Base-by-base conservation (phyloP, 2,888 invertebrate species). In the Lymantria dispar region DNA sequence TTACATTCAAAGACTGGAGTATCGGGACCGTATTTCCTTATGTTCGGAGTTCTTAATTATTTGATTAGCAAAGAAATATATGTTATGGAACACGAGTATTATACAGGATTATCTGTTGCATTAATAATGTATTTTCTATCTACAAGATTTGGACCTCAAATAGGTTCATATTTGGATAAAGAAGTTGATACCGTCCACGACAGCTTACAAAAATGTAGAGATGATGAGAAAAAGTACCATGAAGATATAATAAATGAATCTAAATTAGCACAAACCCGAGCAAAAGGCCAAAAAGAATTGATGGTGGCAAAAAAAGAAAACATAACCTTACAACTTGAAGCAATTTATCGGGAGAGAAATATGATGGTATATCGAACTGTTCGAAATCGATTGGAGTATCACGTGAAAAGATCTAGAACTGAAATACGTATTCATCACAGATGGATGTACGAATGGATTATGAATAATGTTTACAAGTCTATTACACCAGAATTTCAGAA, bases 361-460 rank as follows among this genome's bases (percentile, higher is more conserved):
- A 86, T 92, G 82, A 68, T 78, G 9, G 93, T 93, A 0, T 92
- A 92, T 64, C 69, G 66, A 12, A 84, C 84, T 56, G 95, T 96
- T 0, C 96, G 94, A 83, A 94, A 93, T 56, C 94, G 96, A 15
- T 91, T 98, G 86, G 98, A 99, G 77, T 99, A 97, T 81, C 98
- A 99, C 82, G 92, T 96, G 5, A 97, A 98, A 77, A 93, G 94
- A 60, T 93, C 95, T 70, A 94, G 93, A 66, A 92, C 96, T 30
- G 95, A 96, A 76, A 93, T 94, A 43, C 95, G 96, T 63, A 93
- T 99, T 59, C 94, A 96, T 58, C 98, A 99, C 80, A 96, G 95
- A 78, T 97, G 99, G 91, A 96, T 99, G 96, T 95, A 97, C 43
- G 94, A 95, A 72, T 99, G 98, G 97, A 96, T 99, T 66, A 94